Conservation (phyloP, 1,140 invertebrate species). For the Caenorhabditis brenneri region DNA sequence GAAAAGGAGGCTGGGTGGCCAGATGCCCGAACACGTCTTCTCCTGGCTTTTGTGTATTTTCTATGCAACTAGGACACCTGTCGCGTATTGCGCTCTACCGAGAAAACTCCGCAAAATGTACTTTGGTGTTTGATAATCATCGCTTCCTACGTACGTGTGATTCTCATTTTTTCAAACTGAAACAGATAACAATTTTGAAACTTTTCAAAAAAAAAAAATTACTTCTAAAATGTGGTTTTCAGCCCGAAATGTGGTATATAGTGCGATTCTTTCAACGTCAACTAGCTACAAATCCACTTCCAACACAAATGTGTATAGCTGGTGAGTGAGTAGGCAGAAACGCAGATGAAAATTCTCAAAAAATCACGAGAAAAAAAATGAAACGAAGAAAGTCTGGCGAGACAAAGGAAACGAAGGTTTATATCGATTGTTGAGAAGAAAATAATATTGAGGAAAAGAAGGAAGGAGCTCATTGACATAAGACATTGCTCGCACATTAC, state of each 20-base stretch:
- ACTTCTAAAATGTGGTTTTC: background rate
- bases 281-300: background rate
- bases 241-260: background rate
- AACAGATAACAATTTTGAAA: background rate
- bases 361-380: too few relatives aligned
- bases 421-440: too few relatives aligned
- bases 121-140: background rate
- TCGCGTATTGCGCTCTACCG: background rate
- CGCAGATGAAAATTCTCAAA: too few relatives aligned
- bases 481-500: too few relatives aligned
- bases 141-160: background rate
- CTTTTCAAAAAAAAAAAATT: background rate
- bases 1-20: too few relatives aligned
- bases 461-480: too few relatives aligned
- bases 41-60: background rate
- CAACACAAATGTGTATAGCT: slow-evolving; percentile 19
- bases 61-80: too few relatives aligned
- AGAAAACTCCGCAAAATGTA: background rate
- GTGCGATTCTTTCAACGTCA: background rate
- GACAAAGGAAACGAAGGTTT: too few relatives aligned
- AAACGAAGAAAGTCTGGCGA: too few relatives aligned
- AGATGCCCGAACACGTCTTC: background rate
- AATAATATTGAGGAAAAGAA: too few relatives aligned
- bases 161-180: too few relatives aligned
- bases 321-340: background rate